Percentiles rank a stretch among this genome's conserved stretches.
These are phyloP conservation scores for Sigmodon hispidus DNA, from an alignment of 2,113 vertebrate genomes.

Conservation along the genomic window DNA sequence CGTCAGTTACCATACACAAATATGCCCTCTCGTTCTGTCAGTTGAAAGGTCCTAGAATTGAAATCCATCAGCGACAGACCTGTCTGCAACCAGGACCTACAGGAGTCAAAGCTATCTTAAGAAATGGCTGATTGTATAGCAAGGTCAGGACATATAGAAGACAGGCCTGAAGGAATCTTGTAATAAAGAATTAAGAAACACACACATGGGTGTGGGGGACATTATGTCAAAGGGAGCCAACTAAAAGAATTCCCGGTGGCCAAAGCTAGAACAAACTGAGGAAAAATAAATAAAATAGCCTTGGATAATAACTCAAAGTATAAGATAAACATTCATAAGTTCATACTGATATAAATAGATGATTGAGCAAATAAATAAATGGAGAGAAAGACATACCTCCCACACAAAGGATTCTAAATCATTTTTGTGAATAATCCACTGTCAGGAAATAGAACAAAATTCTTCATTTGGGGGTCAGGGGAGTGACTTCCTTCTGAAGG, in stretches of 20 bases:
- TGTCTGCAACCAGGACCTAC: neutral
- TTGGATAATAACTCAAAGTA: conserved; percentile 37
- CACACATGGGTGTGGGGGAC: too few relatives aligned
- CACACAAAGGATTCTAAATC: conserved; percentile 4
- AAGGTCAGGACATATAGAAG: neutral
- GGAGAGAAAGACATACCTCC: neutral
- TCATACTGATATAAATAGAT: conserved; percentile 24
- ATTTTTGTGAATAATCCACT: neutral
- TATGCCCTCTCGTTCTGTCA: neutral
- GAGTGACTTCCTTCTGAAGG: neutral
- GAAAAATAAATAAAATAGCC: conserved; percentile 45
- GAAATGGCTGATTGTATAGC: neutral
- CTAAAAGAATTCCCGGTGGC: neutral
- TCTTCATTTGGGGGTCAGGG: neutral
- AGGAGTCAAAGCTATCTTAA: neutral
- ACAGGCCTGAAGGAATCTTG: neutral
- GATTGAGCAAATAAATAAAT: neutral
- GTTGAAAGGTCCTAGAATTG: neutral
- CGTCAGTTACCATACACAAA: neutral
- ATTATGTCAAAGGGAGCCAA: neutral
- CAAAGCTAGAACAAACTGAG: neutral
- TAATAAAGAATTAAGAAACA: neutral
- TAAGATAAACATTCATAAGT: conserved; percentile 20
- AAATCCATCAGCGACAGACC: neutral
- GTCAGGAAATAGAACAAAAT: neutral